Conservation (phyloP, 2,113 vertebrate species). For the Passer montanus region DNA sequence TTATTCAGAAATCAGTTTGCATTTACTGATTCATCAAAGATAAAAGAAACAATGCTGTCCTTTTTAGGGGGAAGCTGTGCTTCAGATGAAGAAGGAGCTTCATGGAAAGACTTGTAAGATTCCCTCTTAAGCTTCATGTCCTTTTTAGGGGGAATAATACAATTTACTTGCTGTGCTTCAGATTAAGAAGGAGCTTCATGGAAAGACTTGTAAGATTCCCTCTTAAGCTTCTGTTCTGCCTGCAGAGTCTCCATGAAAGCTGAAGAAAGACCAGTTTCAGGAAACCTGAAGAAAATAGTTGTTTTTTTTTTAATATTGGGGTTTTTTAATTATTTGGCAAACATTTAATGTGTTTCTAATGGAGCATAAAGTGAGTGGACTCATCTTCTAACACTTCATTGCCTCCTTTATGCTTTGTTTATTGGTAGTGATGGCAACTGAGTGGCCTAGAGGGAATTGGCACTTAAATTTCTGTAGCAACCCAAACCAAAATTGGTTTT, state of each 20-base stretch:
- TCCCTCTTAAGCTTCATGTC: neutral
- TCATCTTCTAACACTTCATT: slow-evolving; percentile 15
- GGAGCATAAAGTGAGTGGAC: slow-evolving; percentile 1
- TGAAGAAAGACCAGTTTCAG: neutral
- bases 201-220: neutral
- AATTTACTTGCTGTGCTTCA: neutral
- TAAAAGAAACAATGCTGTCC: neutral
- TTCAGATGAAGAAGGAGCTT: neutral
- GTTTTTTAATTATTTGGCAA: neutral
- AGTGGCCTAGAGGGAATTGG: neutral
- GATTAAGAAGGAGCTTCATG: too few species aligned
- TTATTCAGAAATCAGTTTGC: neutral
- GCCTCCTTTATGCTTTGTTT: slow-evolving; percentile 1
- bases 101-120: neutral
- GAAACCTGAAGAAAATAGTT: neutral
- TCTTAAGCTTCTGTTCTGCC: neutral
- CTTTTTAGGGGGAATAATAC: neutral
- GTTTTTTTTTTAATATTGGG: neutral
- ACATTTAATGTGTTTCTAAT: slow-evolving; percentile 5
- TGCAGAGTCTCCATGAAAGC: neutral
- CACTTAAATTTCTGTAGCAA: slow-evolving; percentile 7
- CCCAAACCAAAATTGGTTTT: neutral
- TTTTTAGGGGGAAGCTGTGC: neutral
- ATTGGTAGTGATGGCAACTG: neutral
- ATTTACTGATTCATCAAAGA: neutral